A percentile compares a stretch with the other conserved stretches of the same genome.
Conservation (phyloP, 2,797 vertebrate species). For the Enoplosus armatus region DNA sequence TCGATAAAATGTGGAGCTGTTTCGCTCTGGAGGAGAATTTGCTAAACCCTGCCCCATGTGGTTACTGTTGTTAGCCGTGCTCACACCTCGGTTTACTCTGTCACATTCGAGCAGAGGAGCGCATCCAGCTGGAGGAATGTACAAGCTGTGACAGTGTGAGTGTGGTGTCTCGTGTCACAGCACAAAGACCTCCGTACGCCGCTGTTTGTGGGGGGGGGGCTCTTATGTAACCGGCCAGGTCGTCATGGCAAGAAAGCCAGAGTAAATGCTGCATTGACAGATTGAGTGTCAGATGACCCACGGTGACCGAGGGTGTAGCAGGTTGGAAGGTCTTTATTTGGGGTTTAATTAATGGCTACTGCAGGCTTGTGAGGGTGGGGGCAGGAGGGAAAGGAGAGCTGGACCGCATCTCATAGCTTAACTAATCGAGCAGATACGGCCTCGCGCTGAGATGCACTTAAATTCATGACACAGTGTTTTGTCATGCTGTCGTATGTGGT, state of each 20-base stretch:
- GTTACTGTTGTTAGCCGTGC: neutral
- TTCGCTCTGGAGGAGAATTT: neutral
- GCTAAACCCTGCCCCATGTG: neutral
- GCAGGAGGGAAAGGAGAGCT: neutral
- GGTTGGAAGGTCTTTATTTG: neutral
- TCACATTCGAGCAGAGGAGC: constrained; percentile 3
- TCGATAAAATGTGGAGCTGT: neutral
- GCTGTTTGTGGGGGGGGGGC: constrained; percentile 45
- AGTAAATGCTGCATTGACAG: constrained; percentile 44
- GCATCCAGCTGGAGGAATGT: constrained; percentile 34
- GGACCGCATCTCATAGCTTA: neutral
- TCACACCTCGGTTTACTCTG: neutral
- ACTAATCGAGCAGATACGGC: neutral
- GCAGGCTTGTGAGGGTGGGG: neutral
- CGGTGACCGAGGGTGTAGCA: neutral
- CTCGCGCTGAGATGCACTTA: constrained; percentile 2
- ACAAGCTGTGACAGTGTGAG: constrained; percentile 22
- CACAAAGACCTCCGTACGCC: constrained; percentile 57
- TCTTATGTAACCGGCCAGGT: constrained; percentile 61
- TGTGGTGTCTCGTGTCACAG: constrained; percentile 52
- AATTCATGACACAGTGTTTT: constrained; percentile 9
- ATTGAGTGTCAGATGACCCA: constrained; percentile 40
- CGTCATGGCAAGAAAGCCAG: constrained; percentile 58
- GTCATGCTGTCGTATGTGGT: neutral
- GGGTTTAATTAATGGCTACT: neutral